Conservation (phyloP, 2,113 vertebrate genomes). For the Tupaia chinensis region DNA sequence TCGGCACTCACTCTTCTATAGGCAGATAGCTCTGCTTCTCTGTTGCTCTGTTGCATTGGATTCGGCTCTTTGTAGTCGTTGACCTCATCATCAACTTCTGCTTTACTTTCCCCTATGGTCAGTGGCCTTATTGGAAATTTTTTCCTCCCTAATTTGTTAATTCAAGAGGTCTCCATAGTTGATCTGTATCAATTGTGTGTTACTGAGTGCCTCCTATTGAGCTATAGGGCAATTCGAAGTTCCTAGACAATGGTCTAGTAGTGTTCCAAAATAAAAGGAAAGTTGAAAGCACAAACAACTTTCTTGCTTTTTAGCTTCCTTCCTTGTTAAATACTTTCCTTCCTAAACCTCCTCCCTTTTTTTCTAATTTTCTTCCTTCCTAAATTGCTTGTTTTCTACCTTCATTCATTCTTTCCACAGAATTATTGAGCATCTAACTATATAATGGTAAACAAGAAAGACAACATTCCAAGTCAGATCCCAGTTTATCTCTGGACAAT, state of each 20-base stretch:
- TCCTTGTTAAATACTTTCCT: neutral
- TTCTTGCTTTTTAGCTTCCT: neutral
- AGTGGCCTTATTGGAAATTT: neutral
- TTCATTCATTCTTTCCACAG: neutral
- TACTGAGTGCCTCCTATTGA: neutral
- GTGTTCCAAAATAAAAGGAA: neutral
- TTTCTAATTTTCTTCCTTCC: neutral
- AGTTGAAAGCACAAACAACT: neutral
- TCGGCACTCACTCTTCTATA: neutral
- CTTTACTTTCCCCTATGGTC: constrained; percentile 52
- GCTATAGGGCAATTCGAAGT: neutral
- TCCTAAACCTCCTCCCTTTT: neutral
- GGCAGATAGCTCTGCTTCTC: neutral
- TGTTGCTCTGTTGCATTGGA: neutral
- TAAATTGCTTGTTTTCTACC: too few species aligned
- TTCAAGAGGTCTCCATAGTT: neutral
- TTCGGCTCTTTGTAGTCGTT: neutral
- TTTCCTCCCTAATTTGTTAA: neutral
- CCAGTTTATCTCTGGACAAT: neutral
- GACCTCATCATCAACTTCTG: neutral
- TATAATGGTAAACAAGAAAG: neutral
- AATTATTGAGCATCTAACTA: neutral
- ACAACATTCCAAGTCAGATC: neutral
- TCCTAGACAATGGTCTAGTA: neutral
- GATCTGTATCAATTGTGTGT: neutral